A percentile compares a stretch with the other conserved stretches of the same genome.
phyloP scores from a whole-genome alignment of 2,888 invertebrate genomes.

The Nemapogon koenigi region DNA sequence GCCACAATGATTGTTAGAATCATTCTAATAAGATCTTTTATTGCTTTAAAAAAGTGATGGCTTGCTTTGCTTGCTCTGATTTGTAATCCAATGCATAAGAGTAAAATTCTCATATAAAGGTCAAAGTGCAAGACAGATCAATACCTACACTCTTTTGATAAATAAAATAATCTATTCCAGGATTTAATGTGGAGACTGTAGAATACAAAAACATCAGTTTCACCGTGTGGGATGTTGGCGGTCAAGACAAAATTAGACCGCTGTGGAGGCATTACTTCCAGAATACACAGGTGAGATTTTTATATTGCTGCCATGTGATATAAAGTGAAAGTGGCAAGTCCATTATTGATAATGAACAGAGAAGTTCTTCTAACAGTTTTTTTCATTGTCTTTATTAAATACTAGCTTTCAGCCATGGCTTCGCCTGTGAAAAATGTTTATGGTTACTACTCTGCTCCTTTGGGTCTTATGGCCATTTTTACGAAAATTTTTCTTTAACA shows the following conservation, averaged over 20 bases:
- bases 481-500: too few relatives aligned
- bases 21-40: background rate
- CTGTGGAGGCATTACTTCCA: slow-evolving; percentile 99
- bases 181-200: slow-evolving; percentile 98
- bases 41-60: background rate
- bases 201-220: slow-evolving; percentile 99
- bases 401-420: too few relatives aligned
- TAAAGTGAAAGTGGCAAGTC: background rate
- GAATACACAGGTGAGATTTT: slow-evolving; percentile 83
- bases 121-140: too few relatives aligned
- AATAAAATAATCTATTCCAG: slow-evolving; percentile 70
- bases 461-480: too few relatives aligned
- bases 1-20: background rate
- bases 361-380: too few relatives aligned
- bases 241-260: slow-evolving; percentile 97
- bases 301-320: background rate
- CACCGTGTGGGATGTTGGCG: slow-evolving; percentile 98
- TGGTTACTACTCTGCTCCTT: too few relatives aligned
- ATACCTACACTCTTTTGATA: too few relatives aligned
- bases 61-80: background rate
- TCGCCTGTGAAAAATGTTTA: too few relatives aligned
- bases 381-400: too few relatives aligned
- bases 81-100: background rate
- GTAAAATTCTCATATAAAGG: too few relatives aligned
- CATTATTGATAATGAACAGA: too few relatives aligned